Evolutionary conservation across 2,113 vertebrate species (phyloP), one percentile per base, ranked within the genome.

Genomic region (Nipponia nippon): DNA sequence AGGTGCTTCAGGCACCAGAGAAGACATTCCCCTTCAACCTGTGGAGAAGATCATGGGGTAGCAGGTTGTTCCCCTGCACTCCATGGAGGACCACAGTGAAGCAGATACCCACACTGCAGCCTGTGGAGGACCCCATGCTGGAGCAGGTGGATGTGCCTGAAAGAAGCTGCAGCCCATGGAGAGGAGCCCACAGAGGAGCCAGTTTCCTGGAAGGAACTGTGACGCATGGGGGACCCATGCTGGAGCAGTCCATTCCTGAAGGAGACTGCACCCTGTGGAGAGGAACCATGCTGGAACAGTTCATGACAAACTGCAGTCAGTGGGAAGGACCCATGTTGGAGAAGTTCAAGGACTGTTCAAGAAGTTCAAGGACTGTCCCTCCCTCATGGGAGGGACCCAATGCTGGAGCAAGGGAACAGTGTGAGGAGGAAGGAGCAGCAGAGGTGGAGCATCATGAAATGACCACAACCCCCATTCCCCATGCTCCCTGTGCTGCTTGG

Each of bases 391-490:
- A 87, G 22, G 11, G 46, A 71, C 6, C 9, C 7, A 3, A 10
- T 1, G 0, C 26, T 76, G 25, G 11, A 40, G 5, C 25, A 75
- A 47, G 6, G 16, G 50, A 76, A 65, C 23, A 59, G 12, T 0
- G 2, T 62, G 55, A 72, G 6, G 20, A 63, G 7, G 36, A 56
- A 66, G 27, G 36, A 72, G 40, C 3, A 3, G 13, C 11, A 77
- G 40, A 81, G 10, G 10, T 30, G n/a, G 61, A 66, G 10, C 16
- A 26, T 55, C 27, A 61, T 15, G 16, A 49, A 65, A 42, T 49
- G 9, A 55, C 22, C 1, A 0, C 52, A 67, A 12, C 1, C 5
- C 4, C 7, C 23, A 20, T 44, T 82, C 13, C 32, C 8, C 3
- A 5, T 26, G 11, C 2, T 38, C 11, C 15, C 22, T 61, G 10